Conservation (phyloP, 2,888 invertebrate species). For the Plagiodera versicolora region DNA sequence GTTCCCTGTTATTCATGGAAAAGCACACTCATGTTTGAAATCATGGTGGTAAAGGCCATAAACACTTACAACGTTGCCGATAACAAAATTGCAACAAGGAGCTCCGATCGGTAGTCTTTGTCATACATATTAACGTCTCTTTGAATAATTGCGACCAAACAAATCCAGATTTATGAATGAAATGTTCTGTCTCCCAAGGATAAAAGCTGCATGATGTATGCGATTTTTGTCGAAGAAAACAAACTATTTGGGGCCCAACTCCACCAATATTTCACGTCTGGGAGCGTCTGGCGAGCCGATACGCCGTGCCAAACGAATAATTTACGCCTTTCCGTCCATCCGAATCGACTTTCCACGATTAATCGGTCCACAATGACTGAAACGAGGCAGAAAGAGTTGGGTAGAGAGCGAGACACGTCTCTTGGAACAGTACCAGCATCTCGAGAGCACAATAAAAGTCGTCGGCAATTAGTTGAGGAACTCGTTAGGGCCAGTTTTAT, state of each 20-base stretch:
- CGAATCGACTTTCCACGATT: conserved; percentile 24
- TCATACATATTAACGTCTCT: no score
- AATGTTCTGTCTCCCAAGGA: no score
- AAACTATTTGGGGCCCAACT: background rate
- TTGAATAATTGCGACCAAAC: no score
- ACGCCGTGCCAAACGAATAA: background rate
- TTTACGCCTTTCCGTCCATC: background rate
- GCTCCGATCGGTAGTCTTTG: no score
- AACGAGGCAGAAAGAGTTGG: background rate
- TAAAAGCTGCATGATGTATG: no score
- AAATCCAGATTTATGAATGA: no score
- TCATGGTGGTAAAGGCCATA: no score
- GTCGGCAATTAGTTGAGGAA: conserved; percentile 36
- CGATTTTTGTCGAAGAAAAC: background rate
- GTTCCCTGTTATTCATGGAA: no score
- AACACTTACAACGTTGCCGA: no score
- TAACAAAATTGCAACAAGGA: no score
- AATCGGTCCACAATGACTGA: conserved; percentile 23
- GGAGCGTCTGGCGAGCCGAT: background rate
- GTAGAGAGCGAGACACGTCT: background rate
- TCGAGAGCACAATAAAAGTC: conserved; percentile 29
- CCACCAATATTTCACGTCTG: background rate
- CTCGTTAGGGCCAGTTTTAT: conserved; percentile 37
- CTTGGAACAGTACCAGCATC: conserved; percentile 28
- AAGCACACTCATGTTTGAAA: no score